Conservation (phyloP, 2,888 invertebrate genomes). For the Bugula neritina region DNA sequence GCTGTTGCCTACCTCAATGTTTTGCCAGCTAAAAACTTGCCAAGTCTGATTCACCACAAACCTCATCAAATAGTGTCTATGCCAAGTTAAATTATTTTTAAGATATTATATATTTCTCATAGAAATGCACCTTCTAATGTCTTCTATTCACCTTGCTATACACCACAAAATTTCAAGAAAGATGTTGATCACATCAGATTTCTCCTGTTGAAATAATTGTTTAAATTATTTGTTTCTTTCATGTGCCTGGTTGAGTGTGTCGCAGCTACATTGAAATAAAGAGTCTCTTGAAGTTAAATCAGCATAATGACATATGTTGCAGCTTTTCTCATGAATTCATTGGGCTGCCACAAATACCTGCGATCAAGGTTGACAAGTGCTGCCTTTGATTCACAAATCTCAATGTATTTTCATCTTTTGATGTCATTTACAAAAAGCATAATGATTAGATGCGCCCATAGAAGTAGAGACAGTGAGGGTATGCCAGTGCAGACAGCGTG, state of each 20-base stretch:
- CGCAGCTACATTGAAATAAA: not conserved
- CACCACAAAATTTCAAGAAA: not conserved
- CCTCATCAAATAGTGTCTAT: too few species aligned
- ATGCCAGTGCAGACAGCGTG: not conserved
- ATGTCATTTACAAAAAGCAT: conserved; percentile 21
- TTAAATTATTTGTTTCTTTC: not conserved
- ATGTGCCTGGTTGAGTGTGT: conserved; percentile 4
- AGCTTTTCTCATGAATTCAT: conserved; percentile 2
- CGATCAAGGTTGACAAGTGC: not conserved
- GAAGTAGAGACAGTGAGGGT: conserved; percentile 17
- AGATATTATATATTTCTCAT: too few species aligned
- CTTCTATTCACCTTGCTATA: too few species aligned
- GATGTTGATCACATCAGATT: conserved; percentile 12
- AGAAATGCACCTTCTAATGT: too few species aligned
- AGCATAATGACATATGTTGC: not conserved
- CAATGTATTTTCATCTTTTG: conserved; percentile 22
- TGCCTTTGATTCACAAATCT: conserved; percentile 22
- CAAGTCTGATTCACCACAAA: too few species aligned
- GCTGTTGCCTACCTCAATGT: too few species aligned
- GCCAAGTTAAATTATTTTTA: too few species aligned
- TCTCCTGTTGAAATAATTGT: conserved; percentile 11
- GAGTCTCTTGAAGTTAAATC: not conserved
- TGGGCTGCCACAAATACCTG: conserved; percentile 21
- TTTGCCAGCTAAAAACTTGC: too few species aligned
- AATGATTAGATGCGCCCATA: not conserved